These are phyloP conservation scores for Callitettix versicolor DNA, from an alignment of 1,140 invertebrate genomes.

Conservation along the genomic window DNA sequence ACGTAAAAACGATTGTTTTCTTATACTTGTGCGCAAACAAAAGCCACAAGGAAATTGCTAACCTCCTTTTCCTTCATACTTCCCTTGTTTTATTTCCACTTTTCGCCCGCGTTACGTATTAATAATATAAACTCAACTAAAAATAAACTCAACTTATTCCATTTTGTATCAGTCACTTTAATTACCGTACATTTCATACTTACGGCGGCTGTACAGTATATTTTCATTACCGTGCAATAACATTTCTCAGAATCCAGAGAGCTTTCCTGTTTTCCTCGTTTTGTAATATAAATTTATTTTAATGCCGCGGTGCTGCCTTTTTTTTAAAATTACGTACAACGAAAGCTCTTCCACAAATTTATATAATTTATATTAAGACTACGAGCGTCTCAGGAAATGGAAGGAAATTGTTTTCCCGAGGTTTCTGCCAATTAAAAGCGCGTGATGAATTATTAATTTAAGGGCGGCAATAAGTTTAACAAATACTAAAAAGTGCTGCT, in stretches of 20 bases:
- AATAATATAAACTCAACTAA: too few relatives aligned
- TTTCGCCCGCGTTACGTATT: too few relatives aligned
- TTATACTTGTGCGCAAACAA: too few relatives aligned
- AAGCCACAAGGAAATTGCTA: too few relatives aligned
- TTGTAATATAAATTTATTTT: constrained; percentile 7
- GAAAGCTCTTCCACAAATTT: neutral
- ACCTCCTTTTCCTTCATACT: too few relatives aligned
- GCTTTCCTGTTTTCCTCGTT: neutral
- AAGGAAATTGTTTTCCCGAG: neutral
- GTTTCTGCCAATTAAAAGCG: neutral
- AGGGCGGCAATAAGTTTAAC: neutral
- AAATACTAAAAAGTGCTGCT: too few relatives aligned
- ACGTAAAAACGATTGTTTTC: too few relatives aligned
- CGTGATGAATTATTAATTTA: neutral
- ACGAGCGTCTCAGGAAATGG: neutral
- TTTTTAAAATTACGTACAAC: neutral
- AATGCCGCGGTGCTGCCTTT: neutral
- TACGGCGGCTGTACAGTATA: too few relatives aligned
- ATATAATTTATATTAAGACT: neutral
- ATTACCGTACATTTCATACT: too few relatives aligned
- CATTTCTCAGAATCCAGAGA: neutral
- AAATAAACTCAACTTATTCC: too few relatives aligned
- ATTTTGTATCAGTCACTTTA: too few relatives aligned
- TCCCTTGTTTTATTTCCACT: too few relatives aligned
- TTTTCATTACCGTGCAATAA: neutral